phyloP scores from a whole-genome alignment of 2,797 vertebrate genomes.

The Acomys russatus region DNA sequence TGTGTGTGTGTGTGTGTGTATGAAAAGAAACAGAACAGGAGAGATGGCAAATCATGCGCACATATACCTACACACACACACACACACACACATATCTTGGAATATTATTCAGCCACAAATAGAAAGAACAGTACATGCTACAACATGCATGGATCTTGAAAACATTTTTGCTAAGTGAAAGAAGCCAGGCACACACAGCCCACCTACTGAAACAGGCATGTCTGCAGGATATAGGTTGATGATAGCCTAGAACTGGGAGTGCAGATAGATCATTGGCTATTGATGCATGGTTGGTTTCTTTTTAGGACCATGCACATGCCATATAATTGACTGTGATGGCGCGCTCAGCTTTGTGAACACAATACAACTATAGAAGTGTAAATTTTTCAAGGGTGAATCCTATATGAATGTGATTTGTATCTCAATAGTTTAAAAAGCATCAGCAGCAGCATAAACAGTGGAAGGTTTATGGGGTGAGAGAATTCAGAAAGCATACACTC shows the following conservation, averaged over 20 bases:
- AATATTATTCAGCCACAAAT: slow-evolving; percentile 9
- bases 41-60: background rate
- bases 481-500: background rate
- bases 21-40: background rate
- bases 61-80: background rate
- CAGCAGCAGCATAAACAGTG: background rate
- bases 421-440: background rate
- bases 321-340: background rate
- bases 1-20: too few species aligned
- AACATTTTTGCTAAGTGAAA: background rate
- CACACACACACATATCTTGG: background rate
- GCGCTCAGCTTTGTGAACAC: background rate
- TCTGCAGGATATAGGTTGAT: background rate
- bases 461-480: background rate
- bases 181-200: background rate
- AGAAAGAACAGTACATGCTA: background rate
- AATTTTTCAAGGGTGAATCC: background rate
- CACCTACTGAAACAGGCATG: background rate
- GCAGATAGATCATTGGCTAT: background rate
- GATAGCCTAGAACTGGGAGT: background rate
- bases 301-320: background rate
- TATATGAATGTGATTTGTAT: background rate
- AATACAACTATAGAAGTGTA: background rate
- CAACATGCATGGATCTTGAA: slow-evolving; percentile 7
- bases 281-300: background rate